A percentile compares a stretch with the other conserved stretches of the same genome.
phyloP scores from a whole-genome alignment of 2,797 vertebrate species.

The Mallotus villosus region DNA sequence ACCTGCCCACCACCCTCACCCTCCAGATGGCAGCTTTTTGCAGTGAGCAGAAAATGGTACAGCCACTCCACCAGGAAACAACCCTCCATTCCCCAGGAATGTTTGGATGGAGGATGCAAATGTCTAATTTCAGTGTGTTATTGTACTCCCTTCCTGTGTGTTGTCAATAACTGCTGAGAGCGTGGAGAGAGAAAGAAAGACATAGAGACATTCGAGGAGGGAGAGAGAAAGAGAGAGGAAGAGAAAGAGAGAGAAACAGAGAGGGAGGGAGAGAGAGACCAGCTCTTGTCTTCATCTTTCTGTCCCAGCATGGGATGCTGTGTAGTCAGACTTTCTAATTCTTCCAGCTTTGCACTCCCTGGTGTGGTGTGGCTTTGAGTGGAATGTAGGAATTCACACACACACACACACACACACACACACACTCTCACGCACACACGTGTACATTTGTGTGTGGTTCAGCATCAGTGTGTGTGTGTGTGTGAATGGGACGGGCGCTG shows the following conservation, averaged over 20 bases:
- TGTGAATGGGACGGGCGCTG: neutral
- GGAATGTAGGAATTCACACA: slow-evolving; percentile 26
- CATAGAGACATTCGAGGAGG: neutral
- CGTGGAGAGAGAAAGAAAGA: slow-evolving; percentile 6
- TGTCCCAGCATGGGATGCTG: slow-evolving; percentile 22
- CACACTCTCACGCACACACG: neutral
- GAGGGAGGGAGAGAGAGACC: slow-evolving; percentile 9
- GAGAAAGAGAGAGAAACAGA: slow-evolving; percentile 5
- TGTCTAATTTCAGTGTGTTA: too few relatives aligned
- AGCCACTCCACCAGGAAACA: slow-evolving; percentile 50
- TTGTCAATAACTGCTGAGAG: neutral
- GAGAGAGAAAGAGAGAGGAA: neutral
- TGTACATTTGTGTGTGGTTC: neutral
- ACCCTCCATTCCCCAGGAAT: slow-evolving; percentile 44
- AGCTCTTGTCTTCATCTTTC: slow-evolving; percentile 45
- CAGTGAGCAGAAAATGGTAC: slow-evolving; percentile 67
- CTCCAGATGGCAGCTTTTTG: slow-evolving; percentile 69
- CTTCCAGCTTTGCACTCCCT: neutral
- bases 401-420: neutral
- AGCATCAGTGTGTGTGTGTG: slow-evolving; percentile 19
- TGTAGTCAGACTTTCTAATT: slow-evolving; percentile 23
- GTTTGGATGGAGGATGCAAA: too few relatives aligned
- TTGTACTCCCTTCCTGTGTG: too few relatives aligned
- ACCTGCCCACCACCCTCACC: slow-evolving; percentile 1
- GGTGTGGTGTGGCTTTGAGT: neutral